Conservation (phyloP, 2,797 vertebrate genomes). For the Neosilurus mollespiculum region DNA sequence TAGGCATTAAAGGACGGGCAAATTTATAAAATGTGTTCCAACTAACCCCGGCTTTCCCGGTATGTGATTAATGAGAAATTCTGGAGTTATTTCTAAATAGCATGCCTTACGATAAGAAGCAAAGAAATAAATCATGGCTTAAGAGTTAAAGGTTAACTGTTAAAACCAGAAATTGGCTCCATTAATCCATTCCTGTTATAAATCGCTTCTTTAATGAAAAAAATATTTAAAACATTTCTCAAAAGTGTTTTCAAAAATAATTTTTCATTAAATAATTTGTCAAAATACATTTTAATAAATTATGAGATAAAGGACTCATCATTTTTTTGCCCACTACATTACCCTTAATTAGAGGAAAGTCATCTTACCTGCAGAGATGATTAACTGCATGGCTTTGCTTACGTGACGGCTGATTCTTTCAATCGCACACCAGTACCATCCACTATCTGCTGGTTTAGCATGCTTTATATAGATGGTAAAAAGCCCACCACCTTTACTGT, state of each 20-base stretch:
- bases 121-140: not conserved
- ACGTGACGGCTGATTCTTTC: slow-evolving; percentile 41
- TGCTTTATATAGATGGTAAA: slow-evolving; percentile 39
- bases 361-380: slow-evolving; percentile 37
- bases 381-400: slow-evolving; percentile 27
- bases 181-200: not conserved
- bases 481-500: slow-evolving; percentile 25
- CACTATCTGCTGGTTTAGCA: slow-evolving; percentile 24
- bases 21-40: too few species aligned
- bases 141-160: not conserved
- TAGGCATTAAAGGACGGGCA: too few species aligned
- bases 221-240: not conserved
- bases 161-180: not conserved
- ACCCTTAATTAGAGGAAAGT: not conserved
- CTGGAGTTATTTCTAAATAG: not conserved
- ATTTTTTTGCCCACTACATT: too few species aligned
- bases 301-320: not conserved
- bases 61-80: not conserved
- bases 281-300: not conserved
- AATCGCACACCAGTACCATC: slow-evolving; percentile 54
- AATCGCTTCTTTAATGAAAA: not conserved
- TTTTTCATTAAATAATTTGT: not conserved
- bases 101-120: not conserved
- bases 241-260: not conserved
- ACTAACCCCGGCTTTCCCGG: too few species aligned